Base-by-base conservation (phyloP, 2,113 vertebrate genomes). In the Cololabis saira region DNA sequence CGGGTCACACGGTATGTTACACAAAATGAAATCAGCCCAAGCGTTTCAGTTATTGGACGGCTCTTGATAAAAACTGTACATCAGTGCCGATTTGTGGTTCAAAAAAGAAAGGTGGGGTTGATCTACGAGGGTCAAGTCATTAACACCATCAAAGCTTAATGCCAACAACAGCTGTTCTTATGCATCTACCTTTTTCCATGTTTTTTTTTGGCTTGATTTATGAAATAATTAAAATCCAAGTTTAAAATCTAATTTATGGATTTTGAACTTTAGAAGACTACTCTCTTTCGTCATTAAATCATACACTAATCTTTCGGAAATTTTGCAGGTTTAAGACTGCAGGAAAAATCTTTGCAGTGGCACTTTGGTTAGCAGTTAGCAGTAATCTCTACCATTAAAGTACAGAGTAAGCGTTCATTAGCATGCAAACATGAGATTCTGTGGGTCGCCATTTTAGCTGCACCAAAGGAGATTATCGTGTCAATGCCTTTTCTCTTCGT, bases 1-100 rank as follows among this genome's bases (percentile, higher is more conserved):
- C 27, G 41, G 37, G 42, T 63, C 64, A 71, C 81, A 50, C 49
- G 82, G 89, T 92, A 89, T 4, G 87, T 81, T 13, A 50, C 7
- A 16, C 43, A 45, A 5, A 8, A 44, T 33, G 47, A 49, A 47
- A 58, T 49, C n/a, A 51, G 43, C n/a, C 17, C 12, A 3, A 18
- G 16, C n/a, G n/a, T n/a, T n/a, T n/a, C n/a, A 12, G 27, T 40
- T 64, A 9, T 22, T 50, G 17, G 4, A 50, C 1, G 22, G 10
- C 30, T 54, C 21, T 44, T 52, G 19, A 0, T 18, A 22, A 44
- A n/a, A n/a, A n/a, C n/a, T n/a, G n/a, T n/a, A n/a, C n/a, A n/a
- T n/a, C 11, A 22, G 24, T 2, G 5, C 24, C 24, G 5, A 27
- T 27, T 59, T 17, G 44, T 53, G 14, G 22, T 50, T 48, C 37